Evolutionary conservation across 2,888 invertebrate genomes (phyloP), one percentile per base, ranked within the genome.

Genomic region (Halocaridina rubra): DNA sequence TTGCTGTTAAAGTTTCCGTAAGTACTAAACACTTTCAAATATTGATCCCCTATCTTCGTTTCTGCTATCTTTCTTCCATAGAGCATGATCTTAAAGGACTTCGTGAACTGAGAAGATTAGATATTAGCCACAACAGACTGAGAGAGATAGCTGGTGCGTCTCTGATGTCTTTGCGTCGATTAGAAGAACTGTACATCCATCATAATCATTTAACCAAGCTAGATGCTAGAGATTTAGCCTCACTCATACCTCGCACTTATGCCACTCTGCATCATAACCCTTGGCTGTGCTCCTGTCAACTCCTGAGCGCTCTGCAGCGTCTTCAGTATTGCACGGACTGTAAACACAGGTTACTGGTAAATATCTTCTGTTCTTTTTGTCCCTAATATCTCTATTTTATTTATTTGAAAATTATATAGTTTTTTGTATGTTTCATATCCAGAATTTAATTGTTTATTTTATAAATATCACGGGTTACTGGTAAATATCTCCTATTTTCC

Each of bases 251-350:
- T 2, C 67, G 32, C 29, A 19, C 77, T n/a, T 77, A 82, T 72
- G 82, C 71, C 59, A 57, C 46, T 1, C 19, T 82, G 22, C 77
- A 82, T 33, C 57, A 82, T 72, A 82, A 82, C 78, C 82, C 82
- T 2, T 82, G 82, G 82, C 57, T n/a, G 53, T 82, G 82, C 16
- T 29, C 33, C 4, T 82, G 82, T 46, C 30, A 33, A 2, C 77
- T 82, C 19, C 29, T 82, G 19, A 30, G 46, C 2, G 10, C 24
- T 22, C 71, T 82, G 27, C 29, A 13, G 4, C 67, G 29, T 22
- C 72, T 82, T 8, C 67, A 67, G 33, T 7, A 53, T 7, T 82
- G 82, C 57, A 19, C 75, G 3, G 53, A 39, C 4, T 82, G 82
- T 39, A 53, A 77, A n/a, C 82, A n/a, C n/a, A n/a, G n/a, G n/a